Percentiles rank a stretch among this genome's conserved stretches.
Conservation (phyloP, 2,797 vertebrate species). For the Paguma larvata region DNA sequence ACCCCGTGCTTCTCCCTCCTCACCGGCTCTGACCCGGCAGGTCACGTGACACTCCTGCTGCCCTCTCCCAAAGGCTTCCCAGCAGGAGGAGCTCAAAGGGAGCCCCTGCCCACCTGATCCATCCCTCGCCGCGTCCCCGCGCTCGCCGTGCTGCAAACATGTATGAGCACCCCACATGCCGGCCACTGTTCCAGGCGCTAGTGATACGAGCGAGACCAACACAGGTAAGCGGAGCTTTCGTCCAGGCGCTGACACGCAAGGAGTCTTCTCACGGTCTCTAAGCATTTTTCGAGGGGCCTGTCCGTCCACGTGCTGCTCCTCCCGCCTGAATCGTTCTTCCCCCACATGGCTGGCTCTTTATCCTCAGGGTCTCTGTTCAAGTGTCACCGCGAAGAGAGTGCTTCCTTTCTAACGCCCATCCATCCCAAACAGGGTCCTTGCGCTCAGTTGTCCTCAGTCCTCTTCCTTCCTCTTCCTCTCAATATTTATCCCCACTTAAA, state of each 20-base stretch:
- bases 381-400: not conserved
- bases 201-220: not conserved
- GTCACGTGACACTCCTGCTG: not conserved
- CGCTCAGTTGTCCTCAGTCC: not conserved
- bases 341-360: not conserved
- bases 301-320: not conserved
- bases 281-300: not conserved
- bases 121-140: not conserved
- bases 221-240: not conserved
- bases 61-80: not conserved
- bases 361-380: not conserved
- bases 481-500: slow-evolving; percentile 9
- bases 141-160: not conserved
- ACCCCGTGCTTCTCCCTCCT: not conserved
- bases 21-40: not conserved
- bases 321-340: not conserved
- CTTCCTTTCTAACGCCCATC: not conserved
- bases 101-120: not conserved
- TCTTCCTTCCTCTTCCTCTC: not conserved
- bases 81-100: not conserved
- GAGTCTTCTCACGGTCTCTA: not conserved
- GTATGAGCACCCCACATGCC: not conserved
- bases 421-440: not conserved
- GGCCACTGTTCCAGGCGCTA: not conserved
- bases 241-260: not conserved